Base-by-base conservation (phyloP, 2,797 vertebrate species). In the Lateolabrax maculatus region DNA sequence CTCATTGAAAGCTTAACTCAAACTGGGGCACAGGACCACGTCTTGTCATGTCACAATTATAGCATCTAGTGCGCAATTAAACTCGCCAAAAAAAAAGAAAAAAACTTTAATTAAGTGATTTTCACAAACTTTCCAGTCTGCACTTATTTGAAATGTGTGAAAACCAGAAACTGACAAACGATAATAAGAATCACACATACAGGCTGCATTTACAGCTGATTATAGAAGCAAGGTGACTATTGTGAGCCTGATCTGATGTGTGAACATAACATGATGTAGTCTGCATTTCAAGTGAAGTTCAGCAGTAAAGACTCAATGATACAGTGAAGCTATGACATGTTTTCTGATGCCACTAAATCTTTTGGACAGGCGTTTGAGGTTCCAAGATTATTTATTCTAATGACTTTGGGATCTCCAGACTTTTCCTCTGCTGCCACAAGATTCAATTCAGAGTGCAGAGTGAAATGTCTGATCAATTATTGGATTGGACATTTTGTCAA, bases 51-150 rank as follows among this genome's bases (percentile, higher is more conserved):
- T 19, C 34, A 29, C 15, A 25, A 0, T 29, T 57, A 21, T n/a
- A 44, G 1, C 23, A 60, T 60, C 13, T 43, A 23, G 1, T 6
- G 25, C 31, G n/a, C n/a, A n/a, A 55, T 48, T 23, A 49, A 13
- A 21, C 9, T 56, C 16, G n/a, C n/a, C n/a, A n/a, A n/a, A n/a
- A n/a, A n/a, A n/a, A n/a, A n/a, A n/a, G n/a, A 31, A 34, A 70
- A 48, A 52, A 21, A 12, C 21, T 73, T 62, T 56, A 64, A 75
- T 80, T 65, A 34, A 64, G 71, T 41, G 9, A 43, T 69, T 65
- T 70, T 69, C 37, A 62, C 57, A 52, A 11, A 56, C 64, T 87
- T 56, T 34, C 21, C 27, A 13, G 4, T 52, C 41, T 46, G 39
- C 43, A n/a, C 21, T 27, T 5, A 5, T 21, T 34, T 57, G 4